Evolutionary conservation across 2,888 invertebrate species (phyloP).

Genomic region (Temnothorax unifasciatus): DNA sequence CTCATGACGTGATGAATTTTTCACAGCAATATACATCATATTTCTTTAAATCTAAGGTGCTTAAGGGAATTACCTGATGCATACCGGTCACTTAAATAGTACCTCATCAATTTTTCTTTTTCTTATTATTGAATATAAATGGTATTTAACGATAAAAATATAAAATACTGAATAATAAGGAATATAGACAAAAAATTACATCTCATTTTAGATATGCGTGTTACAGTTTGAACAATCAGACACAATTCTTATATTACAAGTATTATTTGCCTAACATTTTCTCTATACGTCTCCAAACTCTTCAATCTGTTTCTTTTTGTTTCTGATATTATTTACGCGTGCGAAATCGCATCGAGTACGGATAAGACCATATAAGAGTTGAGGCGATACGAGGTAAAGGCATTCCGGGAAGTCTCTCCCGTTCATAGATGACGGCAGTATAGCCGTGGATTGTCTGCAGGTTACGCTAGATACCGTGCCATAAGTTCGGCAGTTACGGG

Average conservation of each 20-base stretch:
- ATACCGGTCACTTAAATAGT: too few relatives aligned
- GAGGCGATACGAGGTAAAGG: constrained; percentile 25
- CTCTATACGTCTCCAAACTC: neutral
- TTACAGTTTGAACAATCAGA: too few relatives aligned
- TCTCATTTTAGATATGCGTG: too few relatives aligned
- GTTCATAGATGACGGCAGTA: constrained; percentile 43
- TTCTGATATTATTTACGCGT: constrained; percentile 16
- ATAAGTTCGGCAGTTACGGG: constrained; percentile 84
- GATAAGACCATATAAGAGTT: constrained; percentile 7
- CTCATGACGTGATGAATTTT: neutral
- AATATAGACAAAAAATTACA: too few relatives aligned
- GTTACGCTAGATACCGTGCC: constrained; percentile 63
- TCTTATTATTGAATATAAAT: too few relatives aligned
- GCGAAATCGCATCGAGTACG: neutral
- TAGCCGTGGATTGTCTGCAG: constrained; percentile 49
- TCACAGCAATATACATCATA: neutral
- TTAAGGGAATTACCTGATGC: neutral
- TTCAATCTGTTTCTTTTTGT: neutral
- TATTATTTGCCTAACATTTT: neutral
- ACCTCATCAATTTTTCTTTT: too few relatives aligned
- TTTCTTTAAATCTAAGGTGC: neutral
- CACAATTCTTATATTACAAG: neutral
- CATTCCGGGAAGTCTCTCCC: constrained; percentile 20
- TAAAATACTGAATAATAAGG: too few relatives aligned
- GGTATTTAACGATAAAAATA: too few relatives aligned